These are phyloP conservation scores for Heliornis fulica DNA, from an alignment of 2,113 vertebrate species.

Conservation along the genomic window DNA sequence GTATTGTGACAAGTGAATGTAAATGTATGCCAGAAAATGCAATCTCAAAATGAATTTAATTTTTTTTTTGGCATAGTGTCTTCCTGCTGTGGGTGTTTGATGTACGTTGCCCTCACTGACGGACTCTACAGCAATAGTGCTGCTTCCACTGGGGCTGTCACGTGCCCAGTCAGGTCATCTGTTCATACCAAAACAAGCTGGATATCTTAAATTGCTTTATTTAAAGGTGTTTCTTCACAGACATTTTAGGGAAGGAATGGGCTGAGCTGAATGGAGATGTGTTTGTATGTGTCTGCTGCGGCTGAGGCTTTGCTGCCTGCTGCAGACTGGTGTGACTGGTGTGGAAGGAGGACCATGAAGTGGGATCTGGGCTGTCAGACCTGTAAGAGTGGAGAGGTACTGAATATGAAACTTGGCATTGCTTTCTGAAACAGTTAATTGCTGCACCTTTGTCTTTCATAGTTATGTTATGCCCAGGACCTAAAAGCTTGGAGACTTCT, in stretches of 20 bases:
- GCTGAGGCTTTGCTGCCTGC: not conserved
- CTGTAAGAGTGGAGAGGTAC: not conserved
- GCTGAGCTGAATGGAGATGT: not conserved
- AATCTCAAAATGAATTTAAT: not conserved
- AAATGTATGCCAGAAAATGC: conserved; percentile 81
- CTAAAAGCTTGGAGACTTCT: not conserved
- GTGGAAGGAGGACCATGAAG: not conserved
- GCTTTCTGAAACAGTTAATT: not conserved
- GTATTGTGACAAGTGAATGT: conserved; percentile 89
- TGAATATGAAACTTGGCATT: not conserved
- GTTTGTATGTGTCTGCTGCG: not conserved
- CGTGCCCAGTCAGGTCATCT: conserved; percentile 6
- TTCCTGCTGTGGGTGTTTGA: conserved; percentile 38
- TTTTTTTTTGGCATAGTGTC: not conserved
- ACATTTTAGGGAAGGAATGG: conserved; percentile 1
- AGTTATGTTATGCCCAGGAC: not conserved
- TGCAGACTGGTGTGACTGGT: not conserved
- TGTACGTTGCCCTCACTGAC: not conserved
- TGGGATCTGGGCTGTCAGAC: not conserved
- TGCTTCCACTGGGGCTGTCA: conserved; percentile 29
- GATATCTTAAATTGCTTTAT: conserved; percentile 42
- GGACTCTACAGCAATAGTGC: not conserved
- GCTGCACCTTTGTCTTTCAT: not conserved
- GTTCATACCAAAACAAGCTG: conserved; percentile 53
- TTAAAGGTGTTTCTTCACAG: conserved; percentile 30